Base-by-base conservation (phyloP, 2,888 invertebrate genomes). In the Hydrotaea diabolus region DNA sequence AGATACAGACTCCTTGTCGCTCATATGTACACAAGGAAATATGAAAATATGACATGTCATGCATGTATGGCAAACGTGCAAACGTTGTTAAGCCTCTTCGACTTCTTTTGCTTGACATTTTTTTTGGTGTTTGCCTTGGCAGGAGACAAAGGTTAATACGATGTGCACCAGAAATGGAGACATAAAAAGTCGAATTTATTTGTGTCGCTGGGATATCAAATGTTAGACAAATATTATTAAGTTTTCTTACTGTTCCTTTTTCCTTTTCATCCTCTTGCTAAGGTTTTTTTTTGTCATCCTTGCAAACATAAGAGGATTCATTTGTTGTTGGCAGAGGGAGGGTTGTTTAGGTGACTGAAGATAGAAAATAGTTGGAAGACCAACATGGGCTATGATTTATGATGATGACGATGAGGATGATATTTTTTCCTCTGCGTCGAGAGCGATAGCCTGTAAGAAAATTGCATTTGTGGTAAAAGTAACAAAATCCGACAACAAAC, bases 1-100 rank as follows among this genome's bases (percentile, higher is more conserved):
- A 75, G 80, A 77, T 55, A 75, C 53, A 11, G 39, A 36, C n/a
- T 64, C 36, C n/a, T 64, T 17, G 66, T 66, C 39, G 21, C 64
- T 66, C 15, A 19, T 66, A 62, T 36, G 39, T n/a, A 13, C 17
- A 43, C 39, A n/a, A 8, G 59, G 19, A 59, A 59, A 23, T 46
- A 64, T 36, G 79, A 69, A 77, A 79, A 77, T 79, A 64, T 82
- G 59, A 74, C 73, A 77, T 82, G 72, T 78, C 84, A 84, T 80
- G 83, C 80, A 84, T 81, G 83, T 59, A 39, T 69, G 62, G 75
- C 43, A 69, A 69, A 46, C 69, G 69, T 69, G 69, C 46, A 69
- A 69, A 69, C 23, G 23, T 46, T 46, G 69, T 69, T 69, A 69
- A 69, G 69, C 69, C 69, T 69, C 69, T 46, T 43, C 36, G 2